Evolutionary conservation across 2,888 invertebrate species (phyloP).

Genomic region (Stenurella melanura): DNA sequence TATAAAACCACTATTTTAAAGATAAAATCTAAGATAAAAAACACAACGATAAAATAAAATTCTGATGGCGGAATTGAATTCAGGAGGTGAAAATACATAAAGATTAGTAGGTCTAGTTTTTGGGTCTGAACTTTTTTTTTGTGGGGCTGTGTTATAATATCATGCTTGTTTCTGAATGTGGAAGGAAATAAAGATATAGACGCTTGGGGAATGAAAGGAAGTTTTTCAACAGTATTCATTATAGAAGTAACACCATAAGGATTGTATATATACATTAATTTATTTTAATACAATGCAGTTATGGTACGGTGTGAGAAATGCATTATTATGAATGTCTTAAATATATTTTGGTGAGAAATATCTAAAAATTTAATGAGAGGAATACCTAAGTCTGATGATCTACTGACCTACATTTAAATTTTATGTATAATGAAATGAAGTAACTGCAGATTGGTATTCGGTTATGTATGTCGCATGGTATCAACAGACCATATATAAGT

Average conservation of each 20-base stretch:
- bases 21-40: too few relatives aligned
- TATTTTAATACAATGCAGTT: not conserved
- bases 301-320: not conserved
- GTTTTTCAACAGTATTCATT: slow-evolving; percentile 1
- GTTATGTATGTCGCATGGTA: not conserved
- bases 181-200: not conserved
- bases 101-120: too few relatives aligned
- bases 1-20: too few relatives aligned
- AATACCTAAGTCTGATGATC: not conserved
- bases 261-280: not conserved
- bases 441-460: slow-evolving; percentile 4
- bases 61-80: too few relatives aligned
- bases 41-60: too few relatives aligned
- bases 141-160: too few relatives aligned
- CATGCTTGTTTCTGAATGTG: not conserved
- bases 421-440: not conserved
- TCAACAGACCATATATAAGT: not conserved
- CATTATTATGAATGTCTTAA: not conserved
- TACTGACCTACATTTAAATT: slow-evolving; percentile 7
- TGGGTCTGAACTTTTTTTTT: too few relatives aligned
- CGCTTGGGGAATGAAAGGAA: slow-evolving; percentile 9
- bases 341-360: not conserved
- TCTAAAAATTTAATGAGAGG: not conserved
- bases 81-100: too few relatives aligned
- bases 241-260: not conserved